A percentile compares a stretch with the other conserved stretches of the same genome.
These are phyloP conservation scores for Chaetops frenatus DNA, from an alignment of 2,113 vertebrate species.

Conservation along the genomic window DNA sequence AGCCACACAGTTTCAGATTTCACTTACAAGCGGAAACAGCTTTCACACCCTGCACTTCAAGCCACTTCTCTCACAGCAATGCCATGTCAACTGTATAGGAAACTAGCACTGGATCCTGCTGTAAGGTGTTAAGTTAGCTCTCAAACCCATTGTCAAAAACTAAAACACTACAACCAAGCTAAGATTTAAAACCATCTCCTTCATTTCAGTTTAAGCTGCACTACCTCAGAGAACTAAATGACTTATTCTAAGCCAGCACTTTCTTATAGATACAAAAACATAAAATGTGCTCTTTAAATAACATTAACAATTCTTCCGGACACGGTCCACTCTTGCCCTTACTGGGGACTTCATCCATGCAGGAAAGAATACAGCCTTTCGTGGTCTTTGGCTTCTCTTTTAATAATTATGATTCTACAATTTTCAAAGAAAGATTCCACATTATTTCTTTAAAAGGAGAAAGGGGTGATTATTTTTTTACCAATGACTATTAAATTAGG, in stretches of 20 bases:
- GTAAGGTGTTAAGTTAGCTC: background rate
- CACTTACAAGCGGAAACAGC: background rate
- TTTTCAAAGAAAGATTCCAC: background rate
- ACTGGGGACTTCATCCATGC: background rate
- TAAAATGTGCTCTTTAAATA: background rate
- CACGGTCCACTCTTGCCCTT: background rate
- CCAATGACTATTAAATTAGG: background rate
- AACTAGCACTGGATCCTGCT: background rate
- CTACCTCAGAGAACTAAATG: background rate
- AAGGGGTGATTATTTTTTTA: background rate
- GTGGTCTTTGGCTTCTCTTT: background rate
- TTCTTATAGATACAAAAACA: background rate
- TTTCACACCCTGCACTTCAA: background rate
- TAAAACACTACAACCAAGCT: background rate
- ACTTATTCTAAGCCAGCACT: background rate
- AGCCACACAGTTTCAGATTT: background rate
- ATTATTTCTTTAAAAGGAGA: background rate
- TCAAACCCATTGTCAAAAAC: background rate
- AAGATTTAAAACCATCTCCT: background rate
- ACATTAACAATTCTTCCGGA: background rate
- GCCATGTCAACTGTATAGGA: background rate
- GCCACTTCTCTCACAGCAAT: background rate
- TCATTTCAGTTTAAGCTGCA: background rate
- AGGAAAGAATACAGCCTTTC: background rate
- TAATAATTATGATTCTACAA: background rate